phyloP scores from a whole-genome alignment of 1,140 invertebrate species.

The Microplitis demolitor region DNA sequence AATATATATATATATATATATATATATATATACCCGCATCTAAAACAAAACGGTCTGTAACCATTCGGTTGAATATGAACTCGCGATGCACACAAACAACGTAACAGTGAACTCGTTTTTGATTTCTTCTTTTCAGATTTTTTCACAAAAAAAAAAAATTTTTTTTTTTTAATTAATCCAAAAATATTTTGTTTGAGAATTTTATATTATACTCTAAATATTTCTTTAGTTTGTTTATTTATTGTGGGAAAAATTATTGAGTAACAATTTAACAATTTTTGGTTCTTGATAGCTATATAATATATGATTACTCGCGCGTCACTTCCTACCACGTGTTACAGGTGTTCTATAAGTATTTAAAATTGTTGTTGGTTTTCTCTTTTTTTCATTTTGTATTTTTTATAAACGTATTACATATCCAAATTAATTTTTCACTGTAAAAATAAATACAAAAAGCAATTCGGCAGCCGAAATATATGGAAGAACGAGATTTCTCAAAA shows the following conservation, averaged over 20 bases:
- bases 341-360: constrained; percentile 34
- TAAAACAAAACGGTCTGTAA: constrained; percentile 59
- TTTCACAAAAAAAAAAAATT: background rate
- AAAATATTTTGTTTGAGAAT: no score
- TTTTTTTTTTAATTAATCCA: background rate
- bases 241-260: no score
- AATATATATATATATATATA: background rate
- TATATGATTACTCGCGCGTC: constrained; percentile 33
- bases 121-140: background rate
- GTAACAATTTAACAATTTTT: no score
- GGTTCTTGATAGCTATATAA: no score
- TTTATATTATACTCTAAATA: no score
- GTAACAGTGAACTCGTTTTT: constrained; percentile 43
- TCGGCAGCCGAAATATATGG: no score
- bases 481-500: no score
- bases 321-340: constrained; percentile 57
- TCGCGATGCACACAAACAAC: constrained; percentile 51
- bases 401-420: no score
- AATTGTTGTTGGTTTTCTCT: background rate
- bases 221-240: no score
- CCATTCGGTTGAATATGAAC: constrained; percentile 57
- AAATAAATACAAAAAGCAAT: no score
- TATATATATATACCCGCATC: constrained; percentile 54
- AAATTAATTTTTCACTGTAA: background rate
- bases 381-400: background rate